Conservation (phyloP, 1,140 invertebrate species). For the Drosophila virilis region DNA sequence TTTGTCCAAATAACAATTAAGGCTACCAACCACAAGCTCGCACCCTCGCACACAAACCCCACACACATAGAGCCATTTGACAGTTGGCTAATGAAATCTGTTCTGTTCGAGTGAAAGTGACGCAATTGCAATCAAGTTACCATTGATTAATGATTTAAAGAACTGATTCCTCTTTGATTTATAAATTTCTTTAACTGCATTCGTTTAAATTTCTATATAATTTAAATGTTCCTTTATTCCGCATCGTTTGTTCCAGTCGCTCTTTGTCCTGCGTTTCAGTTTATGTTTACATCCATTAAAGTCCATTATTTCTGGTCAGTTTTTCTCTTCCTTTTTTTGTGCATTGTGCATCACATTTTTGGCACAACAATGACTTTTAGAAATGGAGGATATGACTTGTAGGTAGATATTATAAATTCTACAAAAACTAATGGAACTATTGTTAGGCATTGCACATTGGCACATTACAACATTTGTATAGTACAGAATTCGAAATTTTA, state of each 20-base stretch:
- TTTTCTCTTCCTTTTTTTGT: neutral
- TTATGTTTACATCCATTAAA: slow-evolving; percentile 32
- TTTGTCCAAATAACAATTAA: slow-evolving; percentile 77
- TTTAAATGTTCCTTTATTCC: slow-evolving; percentile 11
- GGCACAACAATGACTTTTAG: slow-evolving; percentile 32
- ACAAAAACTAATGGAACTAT: slow-evolving; percentile 39
- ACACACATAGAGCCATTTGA: slow-evolving; percentile 29
- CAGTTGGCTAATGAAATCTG: slow-evolving; percentile 70
- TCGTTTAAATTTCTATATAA: slow-evolving; percentile 54
- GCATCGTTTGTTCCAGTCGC: slow-evolving; percentile 7
- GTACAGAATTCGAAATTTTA: too few relatives aligned
- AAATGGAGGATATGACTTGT: slow-evolving; percentile 2
- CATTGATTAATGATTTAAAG: slow-evolving; percentile 55
- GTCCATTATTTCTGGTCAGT: slow-evolving; percentile 16
- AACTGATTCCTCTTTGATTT: slow-evolving; percentile 22
- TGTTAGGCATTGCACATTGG: slow-evolving; percentile 7
- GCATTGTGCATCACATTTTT: slow-evolving; percentile 23
- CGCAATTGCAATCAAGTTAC: slow-evolving; percentile 22
- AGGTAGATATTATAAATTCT: slow-evolving; percentile 15
- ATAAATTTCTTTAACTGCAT: neutral
- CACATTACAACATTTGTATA: too few relatives aligned
- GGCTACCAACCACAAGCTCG: slow-evolving; percentile 34
- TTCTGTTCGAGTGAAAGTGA: slow-evolving; percentile 49
- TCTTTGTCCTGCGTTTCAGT: slow-evolving; percentile 8
- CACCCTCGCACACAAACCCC: slow-evolving; percentile 38